These are phyloP conservation scores for Rafetus swinhoei DNA, from an alignment of 2,113 vertebrate species.

Conservation along the genomic window DNA sequence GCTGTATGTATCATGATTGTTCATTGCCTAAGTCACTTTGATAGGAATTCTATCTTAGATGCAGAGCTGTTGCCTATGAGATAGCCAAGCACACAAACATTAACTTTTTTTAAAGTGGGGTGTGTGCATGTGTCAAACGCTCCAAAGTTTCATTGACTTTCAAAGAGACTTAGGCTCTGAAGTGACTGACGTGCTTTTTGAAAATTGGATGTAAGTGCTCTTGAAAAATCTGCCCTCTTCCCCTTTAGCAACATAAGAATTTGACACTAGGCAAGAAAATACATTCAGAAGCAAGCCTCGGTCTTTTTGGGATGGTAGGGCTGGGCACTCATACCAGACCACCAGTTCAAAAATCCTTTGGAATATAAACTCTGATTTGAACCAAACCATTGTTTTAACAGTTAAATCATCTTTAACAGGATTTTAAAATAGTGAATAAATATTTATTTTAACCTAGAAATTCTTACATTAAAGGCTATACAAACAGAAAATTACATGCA, in stretches of 20 bases:
- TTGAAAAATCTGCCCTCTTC: neutral
- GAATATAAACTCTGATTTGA: neutral
- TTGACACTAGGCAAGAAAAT: rapidly evolving
- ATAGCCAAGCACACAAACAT: neutral
- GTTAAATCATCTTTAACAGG: neutral
- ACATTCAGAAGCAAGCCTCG: neutral
- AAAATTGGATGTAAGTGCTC: neutral
- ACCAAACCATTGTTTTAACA: neutral
- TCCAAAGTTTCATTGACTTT: neutral
- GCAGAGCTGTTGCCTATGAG: neutral
- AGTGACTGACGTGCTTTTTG: neutral
- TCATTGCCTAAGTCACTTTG: neutral
- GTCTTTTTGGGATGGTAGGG: neutral
- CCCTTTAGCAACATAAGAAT: neutral
- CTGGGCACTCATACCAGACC: neutral
- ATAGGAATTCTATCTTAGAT: neutral
- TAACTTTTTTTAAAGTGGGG: neutral
- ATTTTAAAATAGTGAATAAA: neutral
- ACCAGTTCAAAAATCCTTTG: neutral
- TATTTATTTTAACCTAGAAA: neutral
- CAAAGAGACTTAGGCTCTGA: neutral
- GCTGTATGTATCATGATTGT: neutral
- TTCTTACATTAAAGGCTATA: neutral
- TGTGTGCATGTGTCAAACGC: neutral
- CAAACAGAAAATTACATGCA: neutral